Conservation (phyloP, 2,888 invertebrate genomes). For the Chalcosyrphus nemorum region DNA sequence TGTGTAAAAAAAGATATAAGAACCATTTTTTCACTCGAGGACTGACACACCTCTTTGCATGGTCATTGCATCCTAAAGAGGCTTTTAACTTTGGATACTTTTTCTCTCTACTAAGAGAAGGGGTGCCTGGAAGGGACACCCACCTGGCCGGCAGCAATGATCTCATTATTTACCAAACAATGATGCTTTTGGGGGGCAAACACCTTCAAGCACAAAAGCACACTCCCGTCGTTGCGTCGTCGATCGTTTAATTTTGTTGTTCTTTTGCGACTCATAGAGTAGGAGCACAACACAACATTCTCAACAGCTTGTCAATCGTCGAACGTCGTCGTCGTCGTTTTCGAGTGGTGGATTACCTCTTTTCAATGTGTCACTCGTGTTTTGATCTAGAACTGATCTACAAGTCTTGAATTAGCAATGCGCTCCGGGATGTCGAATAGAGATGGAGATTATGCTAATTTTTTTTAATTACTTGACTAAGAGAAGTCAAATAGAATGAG, state of each 20-base stretch:
- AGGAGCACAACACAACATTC: neutral
- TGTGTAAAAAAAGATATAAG: neutral
- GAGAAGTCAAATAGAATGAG: constrained; percentile 4
- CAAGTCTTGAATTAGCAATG: constrained; percentile 5
- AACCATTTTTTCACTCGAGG: constrained; percentile 11
- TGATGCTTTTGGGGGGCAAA: neutral
- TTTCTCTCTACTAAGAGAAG: neutral
- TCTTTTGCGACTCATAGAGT: neutral
- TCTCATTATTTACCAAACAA: neutral
- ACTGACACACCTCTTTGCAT: constrained; percentile 51
- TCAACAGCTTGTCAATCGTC: constrained; percentile 20
- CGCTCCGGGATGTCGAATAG: constrained; percentile 16
- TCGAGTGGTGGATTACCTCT: constrained; percentile 20
- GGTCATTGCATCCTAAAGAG: constrained; percentile 56
- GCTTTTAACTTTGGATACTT: constrained; percentile 36
- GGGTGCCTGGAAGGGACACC: neutral
- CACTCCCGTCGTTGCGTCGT: neutral
- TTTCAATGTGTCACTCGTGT: constrained; percentile 34
- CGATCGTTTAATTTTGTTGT: too few species aligned
- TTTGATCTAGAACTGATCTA: constrained; percentile 25
- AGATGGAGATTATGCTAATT: constrained; percentile 44
- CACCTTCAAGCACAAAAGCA: neutral
- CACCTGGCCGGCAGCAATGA: neutral
- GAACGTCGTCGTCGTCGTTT: neutral
- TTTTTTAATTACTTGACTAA: constrained; percentile 37